A percentile compares a stretch with the other conserved stretches of the same genome.
phyloP scores from a whole-genome alignment of 2,797 vertebrate species.

The Distichodus sexfasciatus region DNA sequence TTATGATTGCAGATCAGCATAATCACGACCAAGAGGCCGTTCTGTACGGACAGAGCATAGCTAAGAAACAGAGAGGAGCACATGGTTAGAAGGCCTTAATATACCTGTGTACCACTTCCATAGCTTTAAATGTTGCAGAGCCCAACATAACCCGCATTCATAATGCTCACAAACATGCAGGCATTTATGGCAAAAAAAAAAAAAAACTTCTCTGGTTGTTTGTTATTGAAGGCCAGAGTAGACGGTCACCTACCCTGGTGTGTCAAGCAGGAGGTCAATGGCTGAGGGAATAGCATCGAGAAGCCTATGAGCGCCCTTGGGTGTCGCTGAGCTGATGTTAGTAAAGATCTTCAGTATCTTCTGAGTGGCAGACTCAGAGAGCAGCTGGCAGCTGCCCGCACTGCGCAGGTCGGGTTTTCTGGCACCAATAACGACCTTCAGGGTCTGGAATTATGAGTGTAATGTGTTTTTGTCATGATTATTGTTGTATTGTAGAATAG shows the following conservation, averaged over 20 bases:
- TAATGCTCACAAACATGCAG: no score
- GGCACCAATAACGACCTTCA: constrained; percentile 87
- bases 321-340: constrained; percentile 85
- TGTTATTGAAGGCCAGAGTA: no score
- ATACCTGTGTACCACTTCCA: neutral
- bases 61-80: constrained; percentile 62
- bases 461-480: no score
- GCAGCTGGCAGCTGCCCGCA: constrained; percentile 57
- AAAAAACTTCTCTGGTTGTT: no score
- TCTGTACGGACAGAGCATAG: constrained; percentile 78
- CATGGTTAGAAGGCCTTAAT: neutral
- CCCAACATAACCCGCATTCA: no score
- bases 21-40: constrained; percentile 85
- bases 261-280: constrained; percentile 80
- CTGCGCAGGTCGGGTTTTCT: constrained; percentile 74
- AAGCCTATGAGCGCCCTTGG: constrained; percentile 74
- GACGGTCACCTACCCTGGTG: constrained; percentile 74
- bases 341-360: constrained; percentile 89
- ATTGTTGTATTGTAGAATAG: no score
- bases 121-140: no score
- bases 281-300: constrained; percentile 81
- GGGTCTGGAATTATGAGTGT: no score
- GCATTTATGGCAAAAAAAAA: no score
- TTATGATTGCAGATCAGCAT: constrained; percentile 84
- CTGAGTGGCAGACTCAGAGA: constrained; percentile 78